phyloP scores from a whole-genome alignment of 2,888 invertebrate genomes.

The Zele albiditarsus region DNA sequence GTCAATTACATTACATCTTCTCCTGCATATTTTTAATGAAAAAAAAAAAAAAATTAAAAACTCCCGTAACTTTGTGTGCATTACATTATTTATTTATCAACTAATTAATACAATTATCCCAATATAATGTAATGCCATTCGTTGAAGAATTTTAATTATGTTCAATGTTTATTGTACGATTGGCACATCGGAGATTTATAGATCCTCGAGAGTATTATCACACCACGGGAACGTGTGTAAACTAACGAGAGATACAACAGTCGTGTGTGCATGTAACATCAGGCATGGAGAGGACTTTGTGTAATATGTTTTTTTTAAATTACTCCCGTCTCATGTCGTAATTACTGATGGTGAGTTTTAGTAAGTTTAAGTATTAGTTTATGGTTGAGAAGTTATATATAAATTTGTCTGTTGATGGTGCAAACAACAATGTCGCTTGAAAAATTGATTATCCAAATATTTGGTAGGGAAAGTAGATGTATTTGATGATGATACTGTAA shows the following conservation, averaged over 20 bases:
- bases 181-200: not conserved
- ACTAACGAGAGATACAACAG: constrained; percentile 43
- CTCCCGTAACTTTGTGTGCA: not conserved
- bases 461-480: not conserved
- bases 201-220: constrained; percentile 22
- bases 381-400: too few relatives aligned
- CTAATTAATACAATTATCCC: too few relatives aligned
- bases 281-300: constrained; percentile 64
- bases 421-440: too few relatives aligned
- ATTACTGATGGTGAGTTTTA: constrained; percentile 37
- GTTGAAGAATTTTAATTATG: not conserved
- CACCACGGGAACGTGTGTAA: constrained; percentile 12
- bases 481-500: not conserved
- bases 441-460: not conserved
- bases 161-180: not conserved
- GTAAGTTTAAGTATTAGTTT: constrained; percentile 6
- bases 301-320: constrained; percentile 60
- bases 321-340: constrained; percentile 58
- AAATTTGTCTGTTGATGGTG: too few relatives aligned
- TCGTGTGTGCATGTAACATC: constrained; percentile 56
- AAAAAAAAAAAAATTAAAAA: not conserved
- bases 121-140: too few relatives aligned
- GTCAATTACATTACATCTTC: constrained; percentile 2
- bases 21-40: not conserved
- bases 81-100: too few relatives aligned